A percentile compares a stretch with the other conserved stretches of the same genome.
phyloP scores from a whole-genome alignment of 2,888 invertebrate species.

The Drosophila stalkeri region DNA sequence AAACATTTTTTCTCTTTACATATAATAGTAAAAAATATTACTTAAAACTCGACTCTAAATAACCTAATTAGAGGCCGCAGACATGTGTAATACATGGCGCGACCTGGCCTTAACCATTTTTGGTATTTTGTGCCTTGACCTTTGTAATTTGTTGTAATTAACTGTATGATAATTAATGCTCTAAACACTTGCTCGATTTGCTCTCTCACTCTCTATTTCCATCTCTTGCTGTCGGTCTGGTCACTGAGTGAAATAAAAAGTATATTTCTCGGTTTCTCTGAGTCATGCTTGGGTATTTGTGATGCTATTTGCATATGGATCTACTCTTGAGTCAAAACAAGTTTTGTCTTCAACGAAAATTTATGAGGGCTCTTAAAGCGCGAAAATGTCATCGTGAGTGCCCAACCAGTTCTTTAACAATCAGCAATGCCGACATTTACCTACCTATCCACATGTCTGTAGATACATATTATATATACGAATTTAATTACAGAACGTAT shows the following conservation, averaged over 20 bases:
- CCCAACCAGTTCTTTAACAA: conserved; percentile 17
- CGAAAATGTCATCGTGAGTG: conserved; percentile 41
- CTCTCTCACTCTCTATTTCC: background rate
- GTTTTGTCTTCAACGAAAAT: conserved; percentile 53
- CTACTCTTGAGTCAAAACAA: conserved; percentile 35
- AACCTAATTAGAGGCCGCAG: background rate
- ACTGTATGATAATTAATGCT: conserved; percentile 27
- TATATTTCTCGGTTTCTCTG: conserved; percentile 28
- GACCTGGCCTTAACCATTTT: conserved; percentile 18
- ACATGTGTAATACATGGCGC: background rate
- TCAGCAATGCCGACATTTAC: conserved; percentile 2
- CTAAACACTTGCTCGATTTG: background rate
- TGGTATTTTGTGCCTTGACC: conserved; percentile 56
- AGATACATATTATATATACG: conserved; percentile 1
- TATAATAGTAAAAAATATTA: background rate
- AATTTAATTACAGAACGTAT: background rate
- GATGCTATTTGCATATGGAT: conserved; percentile 61
- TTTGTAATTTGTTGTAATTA: conserved; percentile 48
- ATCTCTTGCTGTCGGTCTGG: background rate
- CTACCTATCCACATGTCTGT: background rate
- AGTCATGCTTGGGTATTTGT: conserved; percentile 32
- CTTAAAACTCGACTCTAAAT: background rate
- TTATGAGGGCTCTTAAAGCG: conserved; percentile 52
- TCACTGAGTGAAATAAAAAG: background rate
- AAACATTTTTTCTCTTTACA: background rate